Evolutionary conservation across 2,113 vertebrate species (phyloP).

Genomic region (Mastomys coucha): DNA sequence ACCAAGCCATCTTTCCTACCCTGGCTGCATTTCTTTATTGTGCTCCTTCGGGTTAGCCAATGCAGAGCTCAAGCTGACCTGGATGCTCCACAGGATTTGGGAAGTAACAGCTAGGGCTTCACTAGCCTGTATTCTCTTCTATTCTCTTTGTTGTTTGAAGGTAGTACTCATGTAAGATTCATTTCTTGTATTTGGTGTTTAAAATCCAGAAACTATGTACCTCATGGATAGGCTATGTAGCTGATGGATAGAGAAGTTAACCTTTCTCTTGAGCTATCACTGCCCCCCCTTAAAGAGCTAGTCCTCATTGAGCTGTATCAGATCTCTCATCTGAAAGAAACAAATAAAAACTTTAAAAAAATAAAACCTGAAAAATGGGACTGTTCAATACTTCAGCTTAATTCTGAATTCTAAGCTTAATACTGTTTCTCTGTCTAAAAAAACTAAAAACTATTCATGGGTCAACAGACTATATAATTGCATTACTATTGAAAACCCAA

Average conservation of each 20-base stretch:
- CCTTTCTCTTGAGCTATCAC: neutral
- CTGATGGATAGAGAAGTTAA: neutral
- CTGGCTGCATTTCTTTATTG: neutral
- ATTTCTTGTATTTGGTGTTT: neutral
- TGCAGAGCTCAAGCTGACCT: neutral
- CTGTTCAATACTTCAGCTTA: slow-evolving; percentile 2
- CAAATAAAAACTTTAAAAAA: neutral
- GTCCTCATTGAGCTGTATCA: neutral
- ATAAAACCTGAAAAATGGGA: neutral
- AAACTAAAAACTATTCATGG: slow-evolving; percentile 35
- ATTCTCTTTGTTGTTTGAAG: neutral
- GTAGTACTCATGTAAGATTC: neutral
- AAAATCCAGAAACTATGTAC: neutral
- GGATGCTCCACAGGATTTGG: neutral
- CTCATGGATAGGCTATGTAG: too few relatives aligned
- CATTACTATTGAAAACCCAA: neutral
- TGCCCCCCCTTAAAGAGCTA: neutral
- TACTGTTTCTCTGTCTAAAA: slow-evolving; percentile 34
- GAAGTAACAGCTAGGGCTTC: neutral
- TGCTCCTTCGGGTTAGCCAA: neutral
- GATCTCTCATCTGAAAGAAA: neutral
- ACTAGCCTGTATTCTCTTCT: neutral
- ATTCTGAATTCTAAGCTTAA: slow-evolving; percentile 20
- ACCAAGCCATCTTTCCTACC: neutral
- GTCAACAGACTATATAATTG: slow-evolving; percentile 38